Evolutionary conservation across 2,888 invertebrate genomes (phyloP), one percentile per base, ranked within the genome.

Genomic region (Volucella inflata): DNA sequence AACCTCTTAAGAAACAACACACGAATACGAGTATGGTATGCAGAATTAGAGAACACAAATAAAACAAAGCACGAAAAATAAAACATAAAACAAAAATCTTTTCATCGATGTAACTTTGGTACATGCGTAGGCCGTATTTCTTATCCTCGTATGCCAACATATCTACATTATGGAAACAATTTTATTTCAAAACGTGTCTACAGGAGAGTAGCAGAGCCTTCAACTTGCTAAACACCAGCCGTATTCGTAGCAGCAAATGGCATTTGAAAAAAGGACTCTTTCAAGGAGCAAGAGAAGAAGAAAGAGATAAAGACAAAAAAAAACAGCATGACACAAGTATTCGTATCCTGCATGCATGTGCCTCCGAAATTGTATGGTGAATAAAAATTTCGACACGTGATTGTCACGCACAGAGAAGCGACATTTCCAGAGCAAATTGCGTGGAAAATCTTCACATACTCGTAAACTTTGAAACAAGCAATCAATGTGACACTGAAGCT

Each of bases 381-480:
- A 55, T 55, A 65, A 38, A 30, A 74, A 57, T 40, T 64, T 65
- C 74, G 48, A 65, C 74, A 74, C 74, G 65, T 74, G 38, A 65
- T 74, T 74, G 64, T 65, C 64, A 74, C 64, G 64, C 74, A 74
- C 74, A 65, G 44, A 62, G 38, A 50, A 44, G 38, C 46, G 55
- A 55, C 64, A 64, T 55, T 55, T 53, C 57, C 46, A 14, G 21
- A 65, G 74, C 48, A 74, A 74, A 74, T 74, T 74, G 65, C 64
- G 74, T 74, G 74, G 74, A 74, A 74, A 74, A 74, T 74, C 64
- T 74, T 57, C 64, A 12, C 55, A 48, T 74, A 30, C 30, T 30
- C 30, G 30, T 30, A 74, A 74, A 65, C 64, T 74, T 74, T 40
- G 55, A 38, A 74, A 74, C 64, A 74, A 55, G 74, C 74, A 65